Evolutionary conservation across 1,140 invertebrate genomes (phyloP), one percentile per base, ranked within the genome.

Genomic region (Rhopalosiphum padi): DNA sequence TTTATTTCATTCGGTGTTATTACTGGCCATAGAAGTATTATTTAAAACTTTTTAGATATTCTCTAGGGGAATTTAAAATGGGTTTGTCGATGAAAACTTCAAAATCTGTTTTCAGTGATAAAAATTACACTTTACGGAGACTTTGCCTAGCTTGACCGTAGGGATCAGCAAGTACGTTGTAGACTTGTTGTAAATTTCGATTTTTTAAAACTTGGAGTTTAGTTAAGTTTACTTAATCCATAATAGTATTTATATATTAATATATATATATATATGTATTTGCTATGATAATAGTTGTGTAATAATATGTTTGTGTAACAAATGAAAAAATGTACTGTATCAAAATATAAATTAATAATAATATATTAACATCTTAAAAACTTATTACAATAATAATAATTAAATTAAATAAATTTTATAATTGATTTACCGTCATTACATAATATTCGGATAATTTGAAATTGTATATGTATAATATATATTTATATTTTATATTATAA

Each of bases 21-120:
- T 48, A 89, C 23, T 35, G n/a, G 6, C 23, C 11, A 4, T 37
- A 41, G 51, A 55, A 53, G 53, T 68, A 25, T 68, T 41, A 43
- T 90, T 68, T 90, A 90, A 90, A 68, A 90, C 55, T 90, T 90
- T 89, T 55, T 22, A 25, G 25, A 60, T 90, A 30, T 90, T n/a
- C 53, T 30, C 89, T 41, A 21, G 89, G 25, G 89, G 53, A 43
- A 90, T 90, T 68, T 43, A 2, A 68, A 90, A 41, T 30, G 53
- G 21, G 51, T 55, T 43, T 60, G 60, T 68, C 35, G 37, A n/a
- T 43, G 89, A 90, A 90, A 60, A 68, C 89, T 60, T 68, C 37
- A 43, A 90, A 30, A 60, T 60, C 35, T 41, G 23, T 43, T 90
- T 60, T 60, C 37, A 30, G 51, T 68, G 37, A 90, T 30, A 68